A percentile compares a stretch with the other conserved stretches of the same genome.
phyloP scores from a whole-genome alignment of 2,113 vertebrate species.

The Empidonax alnorum region DNA sequence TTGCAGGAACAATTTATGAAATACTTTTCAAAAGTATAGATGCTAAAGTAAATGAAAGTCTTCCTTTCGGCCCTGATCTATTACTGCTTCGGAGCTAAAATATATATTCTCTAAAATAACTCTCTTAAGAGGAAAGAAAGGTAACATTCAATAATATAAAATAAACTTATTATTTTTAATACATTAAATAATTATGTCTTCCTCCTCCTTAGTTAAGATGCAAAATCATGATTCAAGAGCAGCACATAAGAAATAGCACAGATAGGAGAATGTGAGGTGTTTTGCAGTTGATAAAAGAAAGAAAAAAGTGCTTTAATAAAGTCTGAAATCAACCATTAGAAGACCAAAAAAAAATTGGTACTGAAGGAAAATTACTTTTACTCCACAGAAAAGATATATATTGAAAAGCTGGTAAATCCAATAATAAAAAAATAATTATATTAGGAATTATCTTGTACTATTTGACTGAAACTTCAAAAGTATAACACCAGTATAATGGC shows the following conservation, averaged over 20 bases:
- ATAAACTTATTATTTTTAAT: background rate
- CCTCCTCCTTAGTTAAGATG: background rate
- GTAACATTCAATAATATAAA: background rate
- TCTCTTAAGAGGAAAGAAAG: background rate
- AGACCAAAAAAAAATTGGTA: background rate
- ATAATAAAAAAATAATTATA: background rate
- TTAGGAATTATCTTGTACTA: background rate
- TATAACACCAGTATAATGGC: background rate
- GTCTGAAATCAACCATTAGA: background rate
- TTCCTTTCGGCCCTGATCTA: background rate
- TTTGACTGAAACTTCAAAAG: background rate
- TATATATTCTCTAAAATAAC: background rate
- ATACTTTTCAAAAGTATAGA: background rate
- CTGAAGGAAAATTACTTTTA: background rate
- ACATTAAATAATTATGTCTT: background rate
- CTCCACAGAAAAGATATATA: background rate
- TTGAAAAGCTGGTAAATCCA: background rate
- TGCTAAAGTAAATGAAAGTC: background rate
- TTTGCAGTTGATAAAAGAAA: background rate
- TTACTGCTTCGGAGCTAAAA: background rate
- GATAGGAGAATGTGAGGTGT: background rate
- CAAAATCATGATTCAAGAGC: background rate
- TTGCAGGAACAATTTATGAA: background rate
- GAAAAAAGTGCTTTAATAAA: background rate
- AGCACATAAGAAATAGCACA: background rate